These are phyloP conservation scores for Acanthococcus lagerstroemiae DNA, from an alignment of 2,888 invertebrate genomes.

Conservation along the genomic window DNA sequence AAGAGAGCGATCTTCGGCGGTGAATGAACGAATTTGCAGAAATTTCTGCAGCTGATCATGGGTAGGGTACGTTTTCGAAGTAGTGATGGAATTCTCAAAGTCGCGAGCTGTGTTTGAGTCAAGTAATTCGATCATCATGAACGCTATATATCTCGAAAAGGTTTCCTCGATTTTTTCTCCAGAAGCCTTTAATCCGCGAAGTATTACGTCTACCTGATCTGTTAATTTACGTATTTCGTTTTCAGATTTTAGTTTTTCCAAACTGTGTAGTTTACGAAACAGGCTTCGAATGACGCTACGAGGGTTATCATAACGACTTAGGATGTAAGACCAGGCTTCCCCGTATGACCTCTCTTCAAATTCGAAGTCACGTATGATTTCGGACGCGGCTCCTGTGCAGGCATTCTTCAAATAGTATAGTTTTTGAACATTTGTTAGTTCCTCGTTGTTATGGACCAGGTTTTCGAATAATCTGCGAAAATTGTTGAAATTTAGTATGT, in stretches of 20 bases:
- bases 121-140: background rate
- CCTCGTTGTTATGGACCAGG: too few relatives aligned
- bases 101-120: background rate
- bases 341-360: background rate
- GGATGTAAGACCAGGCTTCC: background rate
- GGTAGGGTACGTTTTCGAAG: background rate
- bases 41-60: background rate
- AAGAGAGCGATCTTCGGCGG: background rate
- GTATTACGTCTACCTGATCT: background rate
- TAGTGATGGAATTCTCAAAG: background rate
- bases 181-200: background rate
- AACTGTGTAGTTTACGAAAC: background rate
- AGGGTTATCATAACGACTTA: background rate
- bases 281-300: background rate
- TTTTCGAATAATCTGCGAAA: too few relatives aligned
- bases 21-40: background rate
- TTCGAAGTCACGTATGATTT: background rate
- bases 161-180: background rate
- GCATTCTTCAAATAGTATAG: background rate
- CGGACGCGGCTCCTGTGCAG: background rate
- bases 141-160: background rate
- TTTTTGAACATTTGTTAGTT: too few relatives aligned
- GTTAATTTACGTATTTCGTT: background rate
- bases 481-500: too few relatives aligned
- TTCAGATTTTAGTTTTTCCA: background rate